Base-by-base conservation (phyloP, 2,888 invertebrate species). In the Dorcus parallelipipedus region DNA sequence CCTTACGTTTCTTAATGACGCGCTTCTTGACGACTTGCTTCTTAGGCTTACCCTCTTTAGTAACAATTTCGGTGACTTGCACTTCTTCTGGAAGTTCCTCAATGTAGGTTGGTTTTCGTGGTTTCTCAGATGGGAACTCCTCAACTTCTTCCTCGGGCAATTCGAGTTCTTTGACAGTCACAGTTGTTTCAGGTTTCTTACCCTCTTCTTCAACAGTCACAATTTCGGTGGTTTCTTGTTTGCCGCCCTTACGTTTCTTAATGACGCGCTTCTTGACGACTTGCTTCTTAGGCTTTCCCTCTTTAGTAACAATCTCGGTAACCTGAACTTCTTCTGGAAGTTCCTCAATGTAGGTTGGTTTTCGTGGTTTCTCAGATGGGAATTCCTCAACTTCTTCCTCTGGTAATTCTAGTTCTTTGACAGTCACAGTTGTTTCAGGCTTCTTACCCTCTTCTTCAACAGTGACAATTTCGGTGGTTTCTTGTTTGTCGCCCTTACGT, bases 141-240 rank as follows among this genome's bases (percentile, higher is more conserved):
- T 26, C 26, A 26, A 26, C 26, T 52, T 59, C 51, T 42, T 70
- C 66, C 59, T 63, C 63, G 5, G 71, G 69, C 14, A 70, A 60
- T 61, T 73, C 69, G 41, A 66, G 55, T 69, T 70, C 70, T 52
- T 69, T 63, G 9, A 75, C 71, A 45, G 64, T 62, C 7, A 79
- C 74, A 55, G 74, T 76, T 1, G 60, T 66, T 3, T 66, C 58
- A 0, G 69, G 68, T 71, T 67, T 49, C 62, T 79, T 75, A 48
- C 77, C 79, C 56, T 80, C 80, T 71, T 80, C 80, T 62, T 64
- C 10, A 72, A 66, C 17, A 67, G 62, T 0, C 64, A 65, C 56
- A 69, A 64, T 80, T 70, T 78, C 78, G 1, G 79, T 80, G 26
- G 79, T 67, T 67, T 82, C 80, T 52, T 71, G 68, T 59, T 73